A percentile compares a stretch with the other conserved stretches of the same genome.
Evolutionary conservation across 2,113 vertebrate species (phyloP).

Genomic region (Rhea americana): DNA sequence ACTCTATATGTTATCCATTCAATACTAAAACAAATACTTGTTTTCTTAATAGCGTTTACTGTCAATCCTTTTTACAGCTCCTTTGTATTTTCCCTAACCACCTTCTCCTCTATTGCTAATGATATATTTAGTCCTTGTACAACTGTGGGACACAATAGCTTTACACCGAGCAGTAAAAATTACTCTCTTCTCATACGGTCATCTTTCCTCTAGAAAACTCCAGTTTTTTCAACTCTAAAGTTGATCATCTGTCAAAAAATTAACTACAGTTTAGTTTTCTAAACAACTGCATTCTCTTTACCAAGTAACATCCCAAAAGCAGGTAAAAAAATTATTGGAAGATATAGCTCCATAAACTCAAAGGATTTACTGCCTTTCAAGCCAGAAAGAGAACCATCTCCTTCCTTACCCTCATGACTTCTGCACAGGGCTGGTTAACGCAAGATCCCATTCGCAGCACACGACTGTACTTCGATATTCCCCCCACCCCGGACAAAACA

Average conservation of each 20-base stretch:
- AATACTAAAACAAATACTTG: neutral
- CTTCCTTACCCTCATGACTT: neutral
- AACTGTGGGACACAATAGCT: neutral
- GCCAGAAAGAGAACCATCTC: neutral
- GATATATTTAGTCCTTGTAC: neutral
- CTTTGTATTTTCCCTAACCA: neutral
- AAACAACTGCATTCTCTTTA: neutral
- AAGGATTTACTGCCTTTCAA: neutral
- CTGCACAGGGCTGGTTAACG: neutral
- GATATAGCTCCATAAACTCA: neutral
- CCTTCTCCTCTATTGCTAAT: neutral
- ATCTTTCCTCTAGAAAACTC: neutral
- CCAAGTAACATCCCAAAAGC: neutral
- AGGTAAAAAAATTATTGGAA: neutral
- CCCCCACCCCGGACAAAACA: neutral
- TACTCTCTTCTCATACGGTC: neutral
- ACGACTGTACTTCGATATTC: neutral
- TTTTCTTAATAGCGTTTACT: neutral
- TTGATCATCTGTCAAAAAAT: constrained; percentile 31
- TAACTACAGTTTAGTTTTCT: neutral
- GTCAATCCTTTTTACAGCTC: neutral
- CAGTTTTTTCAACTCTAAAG: neutral
- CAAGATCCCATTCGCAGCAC: neutral
- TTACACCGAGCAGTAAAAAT: neutral
- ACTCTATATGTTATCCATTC: neutral